Base-by-base conservation (phyloP, 2,888 invertebrate genomes). In the Lamellibrachia columna region DNA sequence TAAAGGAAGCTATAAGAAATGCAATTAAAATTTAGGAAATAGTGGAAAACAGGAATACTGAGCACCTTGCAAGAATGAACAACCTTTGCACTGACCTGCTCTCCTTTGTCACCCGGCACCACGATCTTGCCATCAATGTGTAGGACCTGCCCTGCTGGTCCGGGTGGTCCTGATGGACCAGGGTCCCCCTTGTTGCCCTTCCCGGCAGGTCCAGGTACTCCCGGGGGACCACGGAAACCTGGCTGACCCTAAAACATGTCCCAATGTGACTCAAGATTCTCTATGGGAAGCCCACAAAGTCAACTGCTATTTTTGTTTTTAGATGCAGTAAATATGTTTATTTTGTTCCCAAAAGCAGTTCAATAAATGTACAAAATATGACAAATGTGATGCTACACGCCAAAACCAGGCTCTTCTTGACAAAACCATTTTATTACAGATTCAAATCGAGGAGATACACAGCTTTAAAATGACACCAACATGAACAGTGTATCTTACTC, bases 151-250 rank as follows among this genome's bases (percentile, higher is more conserved):
- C 93, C 93, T 7, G 92, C 92, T 52, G 92, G 93, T 2, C 93
- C 93, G 28, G 93, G 93, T 40, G 92, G 93, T n/a, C 93, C 93
- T 22, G 93, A 90, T 3, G 92, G 92, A 22, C 92, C 91, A 0
- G 58, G 52, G 53, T 52, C n/a, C 22, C 75, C 75, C 75, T 75
- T 75, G 22, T 6, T 75, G 75, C 91, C 8, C n/a, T n/a, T 58
- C 2, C 92, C 91, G n/a, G 75, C 40, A 52, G 91, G 90, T 11
- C 93, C 93, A 1, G 93, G 93, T 9, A 91, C n/a, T 11, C 92
- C 92, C n/a, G 92, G 91, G 2, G 52, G 53, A 91, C 92, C 92
- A 52, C 52, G 90, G 58, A 52, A 11, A 22, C 92, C 92, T 91
- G 60, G 75, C 75, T 75, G 92, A 11, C 92, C 92, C 92, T 92